Percentiles rank a stretch among this genome's conserved stretches.
Conservation (phyloP, 2,888 invertebrate genomes). For the Zaprionus obscuricornis region DNA sequence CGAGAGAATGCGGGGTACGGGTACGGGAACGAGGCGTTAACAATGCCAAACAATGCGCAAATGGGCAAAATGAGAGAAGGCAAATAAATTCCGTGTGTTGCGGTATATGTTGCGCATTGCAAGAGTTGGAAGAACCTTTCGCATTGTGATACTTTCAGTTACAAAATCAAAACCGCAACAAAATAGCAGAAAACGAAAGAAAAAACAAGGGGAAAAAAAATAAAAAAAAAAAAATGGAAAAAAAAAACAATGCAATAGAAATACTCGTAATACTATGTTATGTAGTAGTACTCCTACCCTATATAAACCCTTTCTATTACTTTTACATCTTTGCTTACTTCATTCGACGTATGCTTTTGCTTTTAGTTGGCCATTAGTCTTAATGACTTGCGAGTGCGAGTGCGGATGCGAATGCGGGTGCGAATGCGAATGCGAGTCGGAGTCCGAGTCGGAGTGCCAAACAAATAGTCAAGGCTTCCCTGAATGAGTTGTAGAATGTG, state of each 20-base stretch:
- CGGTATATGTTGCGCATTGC: slow-evolving; percentile 21
- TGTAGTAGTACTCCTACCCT: no score
- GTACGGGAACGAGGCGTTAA: slow-evolving; percentile 28
- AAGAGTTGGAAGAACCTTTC: neutral
- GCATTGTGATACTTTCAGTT: slow-evolving; percentile 39
- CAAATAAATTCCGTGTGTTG: slow-evolving; percentile 50
- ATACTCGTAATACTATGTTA: no score
- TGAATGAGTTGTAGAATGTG: slow-evolving; percentile 12
- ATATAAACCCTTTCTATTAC: neutral
- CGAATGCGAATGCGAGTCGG: neutral
- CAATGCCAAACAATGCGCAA: slow-evolving; percentile 52
- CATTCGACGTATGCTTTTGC: slow-evolving; percentile 11
- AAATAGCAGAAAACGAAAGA: neutral
- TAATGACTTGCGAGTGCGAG: slow-evolving; percentile 64
- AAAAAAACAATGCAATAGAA: neutral
- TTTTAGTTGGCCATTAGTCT: slow-evolving; percentile 77
- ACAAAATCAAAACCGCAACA: slow-evolving; percentile 71
- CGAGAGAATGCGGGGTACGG: neutral
- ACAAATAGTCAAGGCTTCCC: slow-evolving; percentile 11
- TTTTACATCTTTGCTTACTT: neutral
- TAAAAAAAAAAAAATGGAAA: neutral
- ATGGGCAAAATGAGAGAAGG: slow-evolving; percentile 43
- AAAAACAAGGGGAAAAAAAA: neutral
- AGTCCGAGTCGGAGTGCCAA: neutral
- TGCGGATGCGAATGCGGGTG: slow-evolving; percentile 9